Evolutionary conservation across 2,888 invertebrate species (phyloP).

Genomic region (Clunio marinus): DNA sequence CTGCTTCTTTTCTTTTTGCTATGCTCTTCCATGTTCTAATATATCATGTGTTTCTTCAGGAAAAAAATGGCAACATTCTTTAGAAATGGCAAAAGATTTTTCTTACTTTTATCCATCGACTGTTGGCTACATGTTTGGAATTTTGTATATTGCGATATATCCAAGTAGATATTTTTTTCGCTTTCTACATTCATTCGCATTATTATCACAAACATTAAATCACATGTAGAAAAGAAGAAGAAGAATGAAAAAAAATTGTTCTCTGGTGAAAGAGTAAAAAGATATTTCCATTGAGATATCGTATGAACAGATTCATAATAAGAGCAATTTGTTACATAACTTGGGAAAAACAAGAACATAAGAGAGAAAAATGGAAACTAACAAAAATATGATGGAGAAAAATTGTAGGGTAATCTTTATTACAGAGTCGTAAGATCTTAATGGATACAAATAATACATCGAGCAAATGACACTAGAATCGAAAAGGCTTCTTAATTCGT

Average conservation of each 20-base stretch:
- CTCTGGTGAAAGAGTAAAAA: background rate
- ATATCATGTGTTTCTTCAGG: conserved; percentile 1
- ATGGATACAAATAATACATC: conserved; percentile 6
- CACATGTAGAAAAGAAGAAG: background rate
- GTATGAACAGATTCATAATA: conserved; percentile 24
- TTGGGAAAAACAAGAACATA: conserved; percentile 16
- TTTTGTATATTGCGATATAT: too few relatives aligned
- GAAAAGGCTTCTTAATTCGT: background rate
- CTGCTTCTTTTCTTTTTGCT: background rate
- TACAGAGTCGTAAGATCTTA: conserved; percentile 3
- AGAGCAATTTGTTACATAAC: conserved; percentile 35
- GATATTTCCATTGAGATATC: conserved; percentile 31
- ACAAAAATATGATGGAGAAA: conserved; percentile 12
- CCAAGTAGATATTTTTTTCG: background rate
- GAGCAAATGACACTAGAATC: background rate
- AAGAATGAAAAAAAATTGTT: background rate
- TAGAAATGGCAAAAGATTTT: conserved; percentile 14
- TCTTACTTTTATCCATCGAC: conserved; percentile 19
- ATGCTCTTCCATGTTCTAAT: background rate
- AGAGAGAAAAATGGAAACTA: too few relatives aligned
- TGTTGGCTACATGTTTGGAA: conserved; percentile 1
- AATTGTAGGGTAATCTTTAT: background rate
- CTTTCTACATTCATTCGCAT: conserved; percentile 13
- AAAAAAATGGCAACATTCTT: conserved; percentile 36
- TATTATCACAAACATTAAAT: conserved; percentile 35